Conservation (phyloP, 2,113 vertebrate species). For the Hemiscyllium ocellatum region DNA sequence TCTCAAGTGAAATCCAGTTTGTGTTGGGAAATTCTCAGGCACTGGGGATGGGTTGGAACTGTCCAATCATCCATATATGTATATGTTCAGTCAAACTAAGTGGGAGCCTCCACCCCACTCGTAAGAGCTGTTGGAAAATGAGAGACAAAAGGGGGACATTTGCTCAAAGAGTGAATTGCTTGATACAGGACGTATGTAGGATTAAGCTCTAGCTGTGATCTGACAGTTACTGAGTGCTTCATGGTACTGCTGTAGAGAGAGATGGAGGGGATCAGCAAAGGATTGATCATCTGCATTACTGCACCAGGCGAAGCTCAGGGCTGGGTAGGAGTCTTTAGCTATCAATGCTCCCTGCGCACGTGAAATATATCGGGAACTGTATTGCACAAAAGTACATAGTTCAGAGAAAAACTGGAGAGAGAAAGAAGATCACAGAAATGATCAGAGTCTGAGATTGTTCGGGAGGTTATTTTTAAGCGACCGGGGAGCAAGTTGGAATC, state of each 20-base stretch:
- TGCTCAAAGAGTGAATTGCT: background rate
- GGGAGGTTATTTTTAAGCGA: background rate
- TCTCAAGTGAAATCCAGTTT: background rate
- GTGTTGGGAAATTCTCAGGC: background rate
- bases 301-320: background rate
- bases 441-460: background rate
- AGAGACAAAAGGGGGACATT: background rate
- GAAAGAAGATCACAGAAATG: background rate
- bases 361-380: background rate
- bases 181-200: background rate
- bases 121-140: background rate
- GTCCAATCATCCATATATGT: background rate
- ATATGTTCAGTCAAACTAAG: background rate
- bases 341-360: background rate
- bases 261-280: background rate
- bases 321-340: background rate
- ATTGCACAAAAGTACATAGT: background rate
- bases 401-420: background rate
- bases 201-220: background rate
- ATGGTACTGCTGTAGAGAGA: background rate
- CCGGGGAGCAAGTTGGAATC: background rate
- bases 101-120: background rate
- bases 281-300: background rate
- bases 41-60: background rate
- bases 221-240: background rate